Evolutionary conservation across 2,113 vertebrate species (phyloP).

Genomic region (Campylomormyrus tamandua): DNA sequence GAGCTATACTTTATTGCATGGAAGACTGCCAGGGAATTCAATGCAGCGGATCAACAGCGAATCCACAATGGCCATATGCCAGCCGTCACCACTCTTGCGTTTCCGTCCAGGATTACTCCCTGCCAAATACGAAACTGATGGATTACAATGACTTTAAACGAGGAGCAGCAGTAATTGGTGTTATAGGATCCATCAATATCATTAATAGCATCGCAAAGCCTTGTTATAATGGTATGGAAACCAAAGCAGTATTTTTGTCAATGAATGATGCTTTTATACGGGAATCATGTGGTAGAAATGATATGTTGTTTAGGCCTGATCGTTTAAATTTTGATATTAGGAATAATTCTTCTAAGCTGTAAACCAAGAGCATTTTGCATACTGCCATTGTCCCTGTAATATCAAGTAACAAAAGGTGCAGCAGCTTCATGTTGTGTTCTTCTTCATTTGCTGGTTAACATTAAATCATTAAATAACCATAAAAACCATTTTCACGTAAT

Average conservation of each 20-base stretch:
- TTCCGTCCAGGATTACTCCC: constrained; percentile 31
- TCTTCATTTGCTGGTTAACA: neutral
- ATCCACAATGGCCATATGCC: constrained; percentile 38
- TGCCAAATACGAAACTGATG: constrained; percentile 14
- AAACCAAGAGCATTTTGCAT: neutral
- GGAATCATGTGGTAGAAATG: neutral
- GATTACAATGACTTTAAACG: constrained; percentile 10
- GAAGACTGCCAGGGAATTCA: constrained; percentile 47
- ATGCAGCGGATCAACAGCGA: constrained; percentile 46
- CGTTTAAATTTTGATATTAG: neutral
- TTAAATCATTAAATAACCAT: neutral
- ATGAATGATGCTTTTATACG: neutral
- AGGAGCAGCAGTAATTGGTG: neutral
- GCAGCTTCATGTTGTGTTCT: neutral
- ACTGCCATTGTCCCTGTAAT: neutral
- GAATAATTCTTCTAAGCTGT: neutral
- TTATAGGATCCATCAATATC: neutral
- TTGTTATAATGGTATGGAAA: neutral
- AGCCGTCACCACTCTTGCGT: constrained; percentile 32
- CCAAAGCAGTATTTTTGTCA: neutral
- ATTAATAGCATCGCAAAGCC: neutral
- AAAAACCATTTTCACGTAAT: neutral
- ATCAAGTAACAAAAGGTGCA: neutral
- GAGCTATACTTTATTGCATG: constrained; percentile 51
- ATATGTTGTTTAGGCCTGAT: neutral